Conservation (phyloP, 2,797 vertebrate genomes). For the Poeciliopsis infans region DNA sequence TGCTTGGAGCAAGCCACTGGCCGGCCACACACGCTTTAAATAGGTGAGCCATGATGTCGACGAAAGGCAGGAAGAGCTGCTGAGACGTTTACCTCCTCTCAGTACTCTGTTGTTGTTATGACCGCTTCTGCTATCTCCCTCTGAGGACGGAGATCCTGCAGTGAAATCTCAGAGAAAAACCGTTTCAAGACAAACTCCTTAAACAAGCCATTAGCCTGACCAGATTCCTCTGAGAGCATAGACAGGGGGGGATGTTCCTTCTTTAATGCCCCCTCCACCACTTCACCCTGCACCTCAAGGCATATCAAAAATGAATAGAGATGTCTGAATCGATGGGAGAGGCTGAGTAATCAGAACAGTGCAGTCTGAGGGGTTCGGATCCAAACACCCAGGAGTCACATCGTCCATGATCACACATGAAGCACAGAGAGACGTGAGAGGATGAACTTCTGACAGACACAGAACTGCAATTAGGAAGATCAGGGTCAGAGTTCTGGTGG, state of each 20-base stretch:
- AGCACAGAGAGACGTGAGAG: constrained; percentile 15
- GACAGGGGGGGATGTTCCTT: neutral
- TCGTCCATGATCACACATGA: constrained; percentile 14
- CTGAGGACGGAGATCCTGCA: neutral
- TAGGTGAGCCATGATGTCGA: neutral
- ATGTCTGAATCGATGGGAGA: constrained; percentile 72
- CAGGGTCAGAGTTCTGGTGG: constrained; percentile 52
- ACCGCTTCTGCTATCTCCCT: neutral
- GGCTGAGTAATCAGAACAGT: constrained; percentile 78
- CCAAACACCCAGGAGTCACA: constrained; percentile 16
- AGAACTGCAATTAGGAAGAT: constrained; percentile 66
- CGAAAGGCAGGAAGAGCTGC: neutral
- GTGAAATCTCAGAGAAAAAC: constrained; percentile 55
- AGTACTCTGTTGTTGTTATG: neutral
- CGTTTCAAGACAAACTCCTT: constrained; percentile 46
- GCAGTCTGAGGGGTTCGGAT: constrained; percentile 60
- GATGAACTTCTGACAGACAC: constrained; percentile 56
- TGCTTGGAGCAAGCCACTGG: neutral
- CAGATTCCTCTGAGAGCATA: constrained; percentile 60
- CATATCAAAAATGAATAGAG: constrained; percentile 84
- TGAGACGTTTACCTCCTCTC: neutral
- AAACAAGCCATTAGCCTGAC: constrained; percentile 68
- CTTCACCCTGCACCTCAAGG: constrained; percentile 56
- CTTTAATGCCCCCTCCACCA: constrained; percentile 67
- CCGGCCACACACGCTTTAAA: neutral